These are phyloP conservation scores for Hirundo rustica DNA, from an alignment of 2,797 vertebrate species.

Conservation along the genomic window DNA sequence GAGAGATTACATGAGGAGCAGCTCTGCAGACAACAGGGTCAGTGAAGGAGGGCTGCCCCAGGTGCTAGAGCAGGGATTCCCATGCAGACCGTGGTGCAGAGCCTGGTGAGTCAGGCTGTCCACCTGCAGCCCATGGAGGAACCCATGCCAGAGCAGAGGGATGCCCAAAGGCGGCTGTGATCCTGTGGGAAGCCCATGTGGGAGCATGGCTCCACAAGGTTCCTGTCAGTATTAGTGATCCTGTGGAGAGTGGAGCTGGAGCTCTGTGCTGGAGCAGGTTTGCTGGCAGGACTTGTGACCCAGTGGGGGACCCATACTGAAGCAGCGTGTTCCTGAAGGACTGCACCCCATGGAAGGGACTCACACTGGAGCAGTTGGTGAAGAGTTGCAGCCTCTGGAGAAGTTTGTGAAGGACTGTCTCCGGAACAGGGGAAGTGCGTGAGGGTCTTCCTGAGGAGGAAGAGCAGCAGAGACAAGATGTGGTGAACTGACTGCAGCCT, in stretches of 20 bases:
- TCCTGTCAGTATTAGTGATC: neutral
- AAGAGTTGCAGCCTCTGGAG: neutral
- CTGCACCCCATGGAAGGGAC: neutral
- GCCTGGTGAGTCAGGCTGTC: neutral
- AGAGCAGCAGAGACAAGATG: neutral
- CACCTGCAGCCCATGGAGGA: neutral
- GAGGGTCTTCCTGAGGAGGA: neutral
- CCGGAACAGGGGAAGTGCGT: neutral
- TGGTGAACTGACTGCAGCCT: neutral
- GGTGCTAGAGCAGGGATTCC: neutral
- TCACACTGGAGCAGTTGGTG: neutral
- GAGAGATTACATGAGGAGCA: neutral
- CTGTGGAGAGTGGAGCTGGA: neutral
- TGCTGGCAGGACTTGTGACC: neutral
- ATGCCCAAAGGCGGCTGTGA: neutral
- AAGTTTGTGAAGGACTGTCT: neutral
- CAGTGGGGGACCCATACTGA: rapidly evolving
- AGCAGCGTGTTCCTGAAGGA: neutral
- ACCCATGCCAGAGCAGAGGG: rapidly evolving
- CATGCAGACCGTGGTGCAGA: rapidly evolving
- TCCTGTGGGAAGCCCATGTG: neutral
- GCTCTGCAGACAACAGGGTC: neutral
- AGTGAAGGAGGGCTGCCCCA: neutral
- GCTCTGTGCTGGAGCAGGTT: neutral
- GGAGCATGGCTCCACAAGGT: neutral